Evolutionary conservation across 2,113 vertebrate genomes (phyloP).

Genomic region (Alethe castanea): DNA sequence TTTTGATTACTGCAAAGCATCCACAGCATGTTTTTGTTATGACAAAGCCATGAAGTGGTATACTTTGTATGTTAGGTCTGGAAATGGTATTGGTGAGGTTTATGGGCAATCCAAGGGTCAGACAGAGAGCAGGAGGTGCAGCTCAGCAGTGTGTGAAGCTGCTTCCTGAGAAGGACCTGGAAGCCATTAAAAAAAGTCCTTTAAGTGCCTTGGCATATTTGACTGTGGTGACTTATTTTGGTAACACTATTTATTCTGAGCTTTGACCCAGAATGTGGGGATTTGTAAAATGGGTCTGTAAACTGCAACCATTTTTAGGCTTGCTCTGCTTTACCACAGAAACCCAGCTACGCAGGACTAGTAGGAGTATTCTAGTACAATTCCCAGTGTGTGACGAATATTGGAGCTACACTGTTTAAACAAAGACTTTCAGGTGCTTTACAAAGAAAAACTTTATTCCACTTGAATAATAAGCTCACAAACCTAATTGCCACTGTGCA

Average conservation of each 20-base stretch:
- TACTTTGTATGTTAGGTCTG: background rate
- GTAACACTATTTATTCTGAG: background rate
- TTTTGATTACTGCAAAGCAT: background rate
- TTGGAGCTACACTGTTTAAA: background rate
- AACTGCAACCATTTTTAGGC: background rate
- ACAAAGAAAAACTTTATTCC: background rate
- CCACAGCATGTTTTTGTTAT: background rate
- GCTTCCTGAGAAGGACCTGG: background rate
- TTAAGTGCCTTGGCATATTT: background rate
- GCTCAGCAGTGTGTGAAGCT: fast-evolving
- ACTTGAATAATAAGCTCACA: background rate
- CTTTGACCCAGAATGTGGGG: background rate
- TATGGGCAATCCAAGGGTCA: background rate
- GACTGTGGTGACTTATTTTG: background rate
- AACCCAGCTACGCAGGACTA: fast-evolving
- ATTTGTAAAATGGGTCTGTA: background rate
- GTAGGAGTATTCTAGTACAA: background rate
- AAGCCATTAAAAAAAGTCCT: background rate
- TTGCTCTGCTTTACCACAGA: background rate
- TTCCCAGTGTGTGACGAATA: background rate
- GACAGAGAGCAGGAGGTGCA: fast-evolving
- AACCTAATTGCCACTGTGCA: background rate
- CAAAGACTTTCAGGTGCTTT: background rate
- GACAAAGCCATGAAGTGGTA: fast-evolving
- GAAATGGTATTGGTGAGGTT: background rate